Percentiles rank a stretch among this genome's conserved stretches.
These are phyloP conservation scores for Drosophila limbata DNA, from an alignment of 2,888 invertebrate species.

Conservation along the genomic window DNA sequence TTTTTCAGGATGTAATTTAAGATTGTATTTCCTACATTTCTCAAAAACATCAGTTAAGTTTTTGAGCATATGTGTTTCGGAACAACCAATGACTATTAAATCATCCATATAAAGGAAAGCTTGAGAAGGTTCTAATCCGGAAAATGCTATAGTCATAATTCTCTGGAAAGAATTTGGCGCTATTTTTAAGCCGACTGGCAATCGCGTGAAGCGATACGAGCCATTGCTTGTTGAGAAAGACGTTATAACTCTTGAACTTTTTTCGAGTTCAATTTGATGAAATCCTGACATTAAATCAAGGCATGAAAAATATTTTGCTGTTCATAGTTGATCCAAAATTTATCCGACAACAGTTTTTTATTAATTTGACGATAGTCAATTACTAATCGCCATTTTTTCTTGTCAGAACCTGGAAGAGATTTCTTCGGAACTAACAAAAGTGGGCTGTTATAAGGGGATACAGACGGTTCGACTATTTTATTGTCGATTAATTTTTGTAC, in stretches of 20 bases:
- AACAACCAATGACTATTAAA: neutral
- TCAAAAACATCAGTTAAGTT: too few species aligned
- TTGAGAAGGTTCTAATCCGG: too few species aligned
- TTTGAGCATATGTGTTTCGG: too few species aligned
- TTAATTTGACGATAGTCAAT: conserved; percentile 4
- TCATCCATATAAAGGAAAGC: too few species aligned
- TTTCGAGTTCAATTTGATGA: neutral
- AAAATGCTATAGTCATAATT: too few species aligned
- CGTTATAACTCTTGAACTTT: neutral
- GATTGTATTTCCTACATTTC: too few species aligned
- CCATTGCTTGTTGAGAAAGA: conserved; percentile 8
- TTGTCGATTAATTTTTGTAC: neutral
- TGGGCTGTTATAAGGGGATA: neutral
- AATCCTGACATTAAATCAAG: conserved; percentile 2
- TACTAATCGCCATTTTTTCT: conserved; percentile 1
- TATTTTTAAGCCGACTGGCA: too few species aligned
- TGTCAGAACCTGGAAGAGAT: neutral
- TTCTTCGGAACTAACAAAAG: conserved; percentile 5
- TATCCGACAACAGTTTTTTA: conserved; percentile 13
- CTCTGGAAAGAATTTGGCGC: too few species aligned
- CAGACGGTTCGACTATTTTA: conserved; percentile 7
- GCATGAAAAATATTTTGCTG: conserved; percentile 15
- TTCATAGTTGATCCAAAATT: conserved; percentile 10
- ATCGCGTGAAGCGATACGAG: neutral
- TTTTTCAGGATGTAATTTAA: neutral